phyloP scores from a whole-genome alignment of 2,888 invertebrate genomes.

The Sisyra terminalis region DNA sequence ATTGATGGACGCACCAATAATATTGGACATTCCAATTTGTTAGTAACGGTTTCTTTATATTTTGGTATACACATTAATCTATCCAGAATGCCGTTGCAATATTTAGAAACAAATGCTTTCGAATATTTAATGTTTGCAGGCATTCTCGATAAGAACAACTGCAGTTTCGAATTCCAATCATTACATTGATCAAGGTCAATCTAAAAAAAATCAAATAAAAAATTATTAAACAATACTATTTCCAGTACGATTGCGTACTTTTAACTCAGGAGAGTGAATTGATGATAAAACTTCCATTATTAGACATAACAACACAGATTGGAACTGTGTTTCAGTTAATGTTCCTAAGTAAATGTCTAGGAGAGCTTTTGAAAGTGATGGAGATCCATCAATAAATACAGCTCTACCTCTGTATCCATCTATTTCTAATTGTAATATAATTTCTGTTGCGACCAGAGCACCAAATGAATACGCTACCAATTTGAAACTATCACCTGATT shows the following conservation, averaged over 20 bases:
- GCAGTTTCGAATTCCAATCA: constrained; percentile 39
- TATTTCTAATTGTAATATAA: constrained; percentile 53
- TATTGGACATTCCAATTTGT: constrained; percentile 34
- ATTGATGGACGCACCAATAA: constrained; percentile 45
- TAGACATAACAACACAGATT: constrained; percentile 35
- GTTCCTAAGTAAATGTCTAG: constrained; percentile 27
- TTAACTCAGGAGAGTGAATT: no score
- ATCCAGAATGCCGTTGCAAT: constrained; percentile 30
- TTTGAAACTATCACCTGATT: constrained; percentile 42
- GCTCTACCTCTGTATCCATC: constrained; percentile 44
- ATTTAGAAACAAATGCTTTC: constrained; percentile 19
- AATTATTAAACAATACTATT: no score
- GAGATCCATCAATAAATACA: constrained; percentile 67
- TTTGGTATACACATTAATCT: constrained; percentile 35
- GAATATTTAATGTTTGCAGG: constrained; percentile 25
- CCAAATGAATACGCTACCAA: constrained; percentile 85
- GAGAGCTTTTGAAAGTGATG: constrained; percentile 39
- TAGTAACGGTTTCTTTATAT: constrained; percentile 24
- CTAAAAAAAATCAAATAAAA: constrained; percentile 20
- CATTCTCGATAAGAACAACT: constrained; percentile 28
- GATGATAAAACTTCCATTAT: no score
- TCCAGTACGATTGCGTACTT: no score
- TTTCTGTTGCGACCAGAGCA: constrained; percentile 54
- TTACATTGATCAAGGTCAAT: constrained; percentile 32
- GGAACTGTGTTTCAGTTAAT: constrained; percentile 30